Evolutionary conservation across 2,797 vertebrate species (phyloP).

Genomic region (Eulemur mongoz): DNA sequence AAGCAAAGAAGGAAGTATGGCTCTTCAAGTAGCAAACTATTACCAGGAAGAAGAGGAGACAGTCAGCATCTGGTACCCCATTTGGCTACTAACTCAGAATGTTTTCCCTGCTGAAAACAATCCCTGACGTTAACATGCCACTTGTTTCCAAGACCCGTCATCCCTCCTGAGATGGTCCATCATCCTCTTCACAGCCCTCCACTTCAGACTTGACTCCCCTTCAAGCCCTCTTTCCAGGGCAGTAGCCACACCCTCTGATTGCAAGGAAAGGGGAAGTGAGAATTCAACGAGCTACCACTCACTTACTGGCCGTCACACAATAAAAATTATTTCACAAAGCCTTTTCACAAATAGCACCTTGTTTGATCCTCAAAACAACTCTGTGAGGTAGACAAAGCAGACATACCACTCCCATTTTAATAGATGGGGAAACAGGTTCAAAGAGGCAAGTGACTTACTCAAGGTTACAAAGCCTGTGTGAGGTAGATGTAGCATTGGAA

Average conservation of each 20-base stretch:
- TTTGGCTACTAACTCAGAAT: neutral
- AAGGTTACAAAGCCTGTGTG: slow-evolving; percentile 36
- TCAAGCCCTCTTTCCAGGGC: neutral
- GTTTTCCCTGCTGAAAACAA: neutral
- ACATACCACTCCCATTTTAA: neutral
- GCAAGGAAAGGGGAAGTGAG: neutral
- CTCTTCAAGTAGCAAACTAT: neutral
- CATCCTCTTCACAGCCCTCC: neutral
- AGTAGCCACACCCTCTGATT: neutral
- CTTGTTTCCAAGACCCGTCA: neutral
- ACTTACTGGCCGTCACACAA: neutral
- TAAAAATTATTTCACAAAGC: neutral
- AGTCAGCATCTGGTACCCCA: neutral
- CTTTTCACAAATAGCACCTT: neutral
- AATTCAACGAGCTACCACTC: neutral
- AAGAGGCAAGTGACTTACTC: slow-evolving; percentile 12
- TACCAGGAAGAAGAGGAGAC: neutral
- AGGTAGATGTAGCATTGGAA: neutral
- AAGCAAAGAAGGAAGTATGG: neutral
- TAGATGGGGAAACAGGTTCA: neutral
- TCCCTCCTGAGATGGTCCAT: neutral
- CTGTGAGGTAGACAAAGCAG: neutral
- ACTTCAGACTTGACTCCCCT: neutral
- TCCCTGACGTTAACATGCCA: neutral
- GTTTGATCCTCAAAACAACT: neutral